Percentiles rank a stretch among this genome's conserved stretches.
These are phyloP conservation scores for Ctenochaetus hawaiiensis DNA, from an alignment of 2,797 vertebrate species.

Conservation along the genomic window DNA sequence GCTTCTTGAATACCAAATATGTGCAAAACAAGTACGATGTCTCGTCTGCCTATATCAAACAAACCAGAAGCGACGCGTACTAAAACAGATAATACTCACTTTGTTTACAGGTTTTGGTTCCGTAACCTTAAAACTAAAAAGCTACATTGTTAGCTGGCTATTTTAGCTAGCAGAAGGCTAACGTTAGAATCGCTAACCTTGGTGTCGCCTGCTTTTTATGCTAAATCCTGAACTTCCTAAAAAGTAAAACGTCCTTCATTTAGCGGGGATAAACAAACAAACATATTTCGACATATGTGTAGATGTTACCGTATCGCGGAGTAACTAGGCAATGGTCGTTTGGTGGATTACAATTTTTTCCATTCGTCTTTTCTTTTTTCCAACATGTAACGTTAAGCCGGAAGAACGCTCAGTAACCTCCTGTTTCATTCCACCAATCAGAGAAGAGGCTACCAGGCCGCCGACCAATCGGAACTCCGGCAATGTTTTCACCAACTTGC, in stretches of 20 bases:
- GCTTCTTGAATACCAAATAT: constrained; percentile 6
- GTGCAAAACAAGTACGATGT: background rate
- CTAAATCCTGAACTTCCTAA: constrained; percentile 43
- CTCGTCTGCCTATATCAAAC: background rate
- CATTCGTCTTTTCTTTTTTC: constrained; percentile 85
- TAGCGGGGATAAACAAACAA: background rate
- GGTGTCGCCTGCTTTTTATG: constrained; percentile 42
- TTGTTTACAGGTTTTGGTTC: background rate
- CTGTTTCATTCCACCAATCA: constrained; percentile 62
- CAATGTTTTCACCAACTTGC: constrained; percentile 29
- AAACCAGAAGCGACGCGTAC: background rate
- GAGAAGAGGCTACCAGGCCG: background rate
- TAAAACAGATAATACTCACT: background rate
- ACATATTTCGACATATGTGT: background rate
- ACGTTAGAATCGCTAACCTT: constrained; percentile 58
- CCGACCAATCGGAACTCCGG: constrained; percentile 56
- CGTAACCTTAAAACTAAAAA: constrained; percentile 46
- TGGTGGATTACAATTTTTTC: constrained; percentile 80
- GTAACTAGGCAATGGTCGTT: constrained; percentile 65
- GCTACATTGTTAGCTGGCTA: constrained; percentile 69
- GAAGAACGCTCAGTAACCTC: constrained; percentile 73
- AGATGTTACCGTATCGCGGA: constrained; percentile 72
- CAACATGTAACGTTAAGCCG: constrained; percentile 80
- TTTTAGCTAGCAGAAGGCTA: constrained; percentile 73
- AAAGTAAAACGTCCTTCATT: background rate